A percentile compares a stretch with the other conserved stretches of the same genome.
Evolutionary conservation across 2,888 invertebrate genomes (phyloP).

Genomic region (Lymantria dispar): DNA sequence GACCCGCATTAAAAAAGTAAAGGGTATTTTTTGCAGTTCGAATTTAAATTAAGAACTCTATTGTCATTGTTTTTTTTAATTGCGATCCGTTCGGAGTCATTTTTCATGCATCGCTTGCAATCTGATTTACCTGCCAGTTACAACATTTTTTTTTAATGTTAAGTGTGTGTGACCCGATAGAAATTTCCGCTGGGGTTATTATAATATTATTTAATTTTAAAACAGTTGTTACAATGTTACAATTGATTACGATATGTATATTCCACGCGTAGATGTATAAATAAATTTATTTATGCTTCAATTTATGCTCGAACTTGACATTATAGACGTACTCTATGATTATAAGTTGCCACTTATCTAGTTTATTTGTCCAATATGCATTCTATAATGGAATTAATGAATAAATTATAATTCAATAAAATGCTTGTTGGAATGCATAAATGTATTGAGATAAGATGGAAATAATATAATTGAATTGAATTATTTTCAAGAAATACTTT

Average conservation of each 20-base stretch:
- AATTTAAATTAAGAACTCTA: slow-evolving; percentile 68
- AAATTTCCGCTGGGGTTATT: slow-evolving; percentile 30
- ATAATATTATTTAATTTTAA: slow-evolving; percentile 3
- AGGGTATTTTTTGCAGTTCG: slow-evolving; percentile 55
- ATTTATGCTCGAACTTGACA: too few species aligned
- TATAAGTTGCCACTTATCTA: too few species aligned
- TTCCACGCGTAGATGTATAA: too few species aligned
- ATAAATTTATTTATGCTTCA: too few species aligned
- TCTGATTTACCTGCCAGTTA: slow-evolving; percentile 76
- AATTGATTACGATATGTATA: too few species aligned
- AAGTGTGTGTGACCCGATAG: slow-evolving; percentile 29
- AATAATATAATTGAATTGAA: too few species aligned
- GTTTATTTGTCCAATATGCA: too few species aligned
- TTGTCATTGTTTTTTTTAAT: slow-evolving; percentile 75
- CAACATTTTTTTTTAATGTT: slow-evolving; percentile 31
- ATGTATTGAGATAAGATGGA: background rate
- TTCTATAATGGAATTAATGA: too few species aligned
- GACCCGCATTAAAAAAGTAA: slow-evolving; percentile 16
- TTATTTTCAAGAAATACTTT: too few species aligned
- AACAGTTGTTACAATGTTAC: background rate
- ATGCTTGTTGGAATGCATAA: background rate
- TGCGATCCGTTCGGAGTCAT: slow-evolving; percentile 67
- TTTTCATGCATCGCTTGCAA: slow-evolving; percentile 80
- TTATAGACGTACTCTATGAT: too few species aligned
- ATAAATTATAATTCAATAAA: too few species aligned